Percentiles rank a stretch among this genome's conserved stretches.
Evolutionary conservation across 2,797 vertebrate species (phyloP).

Genomic region (Sylvilagus floridanus): DNA sequence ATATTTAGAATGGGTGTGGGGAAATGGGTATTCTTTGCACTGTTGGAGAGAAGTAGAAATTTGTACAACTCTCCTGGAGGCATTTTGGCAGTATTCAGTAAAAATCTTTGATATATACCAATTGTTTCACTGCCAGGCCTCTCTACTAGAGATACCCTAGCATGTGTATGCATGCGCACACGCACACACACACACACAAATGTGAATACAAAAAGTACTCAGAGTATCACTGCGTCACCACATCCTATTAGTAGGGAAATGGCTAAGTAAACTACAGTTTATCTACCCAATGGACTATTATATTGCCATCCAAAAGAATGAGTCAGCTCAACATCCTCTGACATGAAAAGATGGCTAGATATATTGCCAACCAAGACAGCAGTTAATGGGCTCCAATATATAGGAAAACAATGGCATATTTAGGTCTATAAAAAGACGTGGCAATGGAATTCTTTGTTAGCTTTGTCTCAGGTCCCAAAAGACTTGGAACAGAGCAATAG

Average conservation of each 20-base stretch:
- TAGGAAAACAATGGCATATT: background rate
- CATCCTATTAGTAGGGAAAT: background rate
- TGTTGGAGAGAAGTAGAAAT: background rate
- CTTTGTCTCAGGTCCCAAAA: constrained; percentile 29
- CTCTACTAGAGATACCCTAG: background rate
- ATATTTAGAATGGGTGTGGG: background rate
- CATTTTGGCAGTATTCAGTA: background rate
- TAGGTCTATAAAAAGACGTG: constrained; percentile 2
- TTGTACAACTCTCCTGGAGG: background rate
- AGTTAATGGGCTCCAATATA: background rate
- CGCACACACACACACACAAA: background rate
- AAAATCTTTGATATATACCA: background rate
- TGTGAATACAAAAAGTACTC: background rate
- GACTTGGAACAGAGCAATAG: background rate
- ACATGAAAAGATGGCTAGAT: constrained; percentile 17
- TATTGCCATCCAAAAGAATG: constrained; percentile 4
- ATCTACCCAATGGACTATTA: background rate
- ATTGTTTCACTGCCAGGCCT: constrained; percentile 32
- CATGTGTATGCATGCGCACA: background rate
- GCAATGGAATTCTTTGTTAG: background rate
- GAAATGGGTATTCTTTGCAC: background rate
- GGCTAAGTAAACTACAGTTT: background rate
- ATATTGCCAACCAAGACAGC: background rate
- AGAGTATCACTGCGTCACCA: background rate
- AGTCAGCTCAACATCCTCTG: background rate